phyloP scores from a whole-genome alignment of 1,140 invertebrate genomes.

The Aphelenchoides besseyi region DNA sequence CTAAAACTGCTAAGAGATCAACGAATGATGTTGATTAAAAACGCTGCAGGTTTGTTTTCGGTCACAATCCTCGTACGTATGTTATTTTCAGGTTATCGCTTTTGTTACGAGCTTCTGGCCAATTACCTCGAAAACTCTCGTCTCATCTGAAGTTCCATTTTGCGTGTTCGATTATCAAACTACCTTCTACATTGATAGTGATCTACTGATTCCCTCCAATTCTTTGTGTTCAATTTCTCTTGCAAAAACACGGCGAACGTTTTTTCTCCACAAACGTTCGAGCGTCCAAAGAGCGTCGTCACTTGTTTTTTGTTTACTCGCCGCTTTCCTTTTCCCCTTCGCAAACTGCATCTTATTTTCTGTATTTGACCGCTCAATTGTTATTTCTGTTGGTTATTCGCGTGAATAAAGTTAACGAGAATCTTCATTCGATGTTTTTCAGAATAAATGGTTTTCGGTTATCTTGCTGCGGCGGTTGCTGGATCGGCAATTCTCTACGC shows the following conservation, averaged over 20 bases:
- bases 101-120: slow-evolving; percentile 35
- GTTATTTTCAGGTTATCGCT: slow-evolving; percentile 34
- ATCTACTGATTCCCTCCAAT: background rate
- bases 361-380: background rate
- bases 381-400: background rate
- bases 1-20: slow-evolving; percentile 41
- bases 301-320: no score
- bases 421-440: background rate
- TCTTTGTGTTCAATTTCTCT: no score
- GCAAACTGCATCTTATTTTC: no score
- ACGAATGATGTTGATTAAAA: slow-evolving; percentile 47
- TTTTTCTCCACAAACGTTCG: no score
- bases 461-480: slow-evolving; percentile 29
- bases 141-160: slow-evolving; percentile 38
- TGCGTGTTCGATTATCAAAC: background rate
- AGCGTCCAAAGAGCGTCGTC: no score
- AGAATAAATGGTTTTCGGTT: background rate
- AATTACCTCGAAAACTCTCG: slow-evolving; percentile 41
- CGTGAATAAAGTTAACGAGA: background rate
- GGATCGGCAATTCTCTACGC: slow-evolving; percentile 47
- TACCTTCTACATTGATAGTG: background rate
- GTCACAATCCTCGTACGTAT: background rate
- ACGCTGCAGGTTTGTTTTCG: slow-evolving; percentile 19
- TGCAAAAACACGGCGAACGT: no score
- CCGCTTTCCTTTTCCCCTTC: slow-evolving; percentile 11